Percentiles rank a stretch among this genome's conserved stretches.
These are phyloP conservation scores for Phalacrocorax pelagicus DNA, from an alignment of 2,113 vertebrate genomes.

Conservation along the genomic window DNA sequence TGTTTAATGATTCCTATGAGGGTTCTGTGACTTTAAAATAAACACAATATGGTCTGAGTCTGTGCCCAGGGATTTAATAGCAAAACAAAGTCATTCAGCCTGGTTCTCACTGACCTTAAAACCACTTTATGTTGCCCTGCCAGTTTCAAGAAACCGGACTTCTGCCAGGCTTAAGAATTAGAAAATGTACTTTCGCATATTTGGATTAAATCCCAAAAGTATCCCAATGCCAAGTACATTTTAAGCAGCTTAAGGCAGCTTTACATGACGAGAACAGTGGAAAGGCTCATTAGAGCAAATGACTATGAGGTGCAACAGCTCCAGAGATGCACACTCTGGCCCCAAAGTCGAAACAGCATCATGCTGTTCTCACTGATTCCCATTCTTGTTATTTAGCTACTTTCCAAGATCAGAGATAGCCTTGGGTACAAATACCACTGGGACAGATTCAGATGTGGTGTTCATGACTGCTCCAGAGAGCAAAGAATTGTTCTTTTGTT, in stretches of 20 bases:
- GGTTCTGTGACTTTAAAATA: conserved; percentile 1
- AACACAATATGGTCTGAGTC: neutral
- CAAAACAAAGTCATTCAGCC: neutral
- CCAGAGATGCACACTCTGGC: neutral
- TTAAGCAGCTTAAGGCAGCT: neutral
- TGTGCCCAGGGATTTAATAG: neutral
- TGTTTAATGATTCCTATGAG: neutral
- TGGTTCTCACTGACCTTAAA: neutral
- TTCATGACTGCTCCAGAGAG: neutral
- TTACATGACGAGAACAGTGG: neutral
- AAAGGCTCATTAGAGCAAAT: neutral
- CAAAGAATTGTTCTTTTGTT: neutral
- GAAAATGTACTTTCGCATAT: neutral
- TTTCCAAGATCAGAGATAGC: neutral
- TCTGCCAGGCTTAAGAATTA: neutral
- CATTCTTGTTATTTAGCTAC: neutral
- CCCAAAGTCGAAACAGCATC: neutral
- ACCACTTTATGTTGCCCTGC: neutral
- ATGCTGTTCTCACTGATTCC: neutral
- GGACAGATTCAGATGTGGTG: neutral
- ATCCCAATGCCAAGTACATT: neutral
- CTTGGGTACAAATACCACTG: neutral
- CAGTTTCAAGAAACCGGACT: neutral
- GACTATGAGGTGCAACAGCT: neutral
- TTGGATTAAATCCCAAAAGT: neutral